phyloP scores from a whole-genome alignment of 2,113 vertebrate genomes.

The Oncorhynchus masou region DNA sequence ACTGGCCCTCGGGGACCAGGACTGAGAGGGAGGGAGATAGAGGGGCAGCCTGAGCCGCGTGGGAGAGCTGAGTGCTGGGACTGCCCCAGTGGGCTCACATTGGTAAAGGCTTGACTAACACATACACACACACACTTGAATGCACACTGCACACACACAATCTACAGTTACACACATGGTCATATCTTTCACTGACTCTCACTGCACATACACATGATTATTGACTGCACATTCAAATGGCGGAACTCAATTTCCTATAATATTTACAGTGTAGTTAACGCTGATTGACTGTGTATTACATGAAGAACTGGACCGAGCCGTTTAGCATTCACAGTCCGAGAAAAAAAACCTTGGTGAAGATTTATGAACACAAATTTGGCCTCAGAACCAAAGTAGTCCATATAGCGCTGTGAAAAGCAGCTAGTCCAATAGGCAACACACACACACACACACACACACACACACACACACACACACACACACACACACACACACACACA shows the following conservation, averaged over 20 bases:
- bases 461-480: no score
- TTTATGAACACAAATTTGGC: conserved; percentile 20
- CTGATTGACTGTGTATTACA: conserved; percentile 5
- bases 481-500: background rate
- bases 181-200: background rate
- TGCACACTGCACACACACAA: background rate
- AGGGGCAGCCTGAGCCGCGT: no score
- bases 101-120: background rate
- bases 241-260: background rate
- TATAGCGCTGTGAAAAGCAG: no score
- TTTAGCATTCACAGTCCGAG: background rate
- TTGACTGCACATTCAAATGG: background rate
- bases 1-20: background rate
- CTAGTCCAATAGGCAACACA: background rate
- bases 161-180: background rate
- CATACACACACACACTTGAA: background rate
- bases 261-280: background rate
- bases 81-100: no score
- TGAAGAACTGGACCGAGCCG: background rate
- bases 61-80: no score
- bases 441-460: no score
- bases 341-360: background rate
- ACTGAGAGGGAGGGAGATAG: background rate
- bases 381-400: background rate
- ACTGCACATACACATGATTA: no score